A percentile compares a stretch with the other conserved stretches of the same genome.
phyloP scores from a whole-genome alignment of 2,113 vertebrate species.

The Callaeas wilsoni region DNA sequence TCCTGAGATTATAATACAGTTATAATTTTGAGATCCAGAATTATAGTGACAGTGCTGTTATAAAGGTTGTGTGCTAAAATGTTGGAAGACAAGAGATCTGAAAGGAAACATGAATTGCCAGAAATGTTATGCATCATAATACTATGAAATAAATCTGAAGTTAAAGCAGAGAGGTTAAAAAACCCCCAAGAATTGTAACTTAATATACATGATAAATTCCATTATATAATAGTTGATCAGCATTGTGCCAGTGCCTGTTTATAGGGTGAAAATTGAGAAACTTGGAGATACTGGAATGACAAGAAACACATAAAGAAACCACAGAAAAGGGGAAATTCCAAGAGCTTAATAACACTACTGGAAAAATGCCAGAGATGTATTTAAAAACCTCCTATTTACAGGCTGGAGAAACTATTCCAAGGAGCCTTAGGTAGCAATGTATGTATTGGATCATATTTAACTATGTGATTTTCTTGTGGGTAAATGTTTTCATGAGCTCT shows the following conservation, averaged over 20 bases:
- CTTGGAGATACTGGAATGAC: slow-evolving; percentile 13
- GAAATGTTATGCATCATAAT: background rate
- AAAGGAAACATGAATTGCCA: background rate
- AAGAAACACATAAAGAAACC: slow-evolving; percentile 25
- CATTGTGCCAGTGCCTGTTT: background rate
- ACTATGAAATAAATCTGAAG: background rate
- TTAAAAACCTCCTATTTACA: slow-evolving; percentile 34
- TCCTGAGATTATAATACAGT: background rate
- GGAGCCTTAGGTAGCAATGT: slow-evolving; percentile 44
- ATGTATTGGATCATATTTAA: slow-evolving; percentile 49
- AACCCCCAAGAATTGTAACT: background rate
- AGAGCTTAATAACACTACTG: slow-evolving; percentile 21
- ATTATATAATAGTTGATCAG: background rate
- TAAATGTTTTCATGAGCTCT: slow-evolving; percentile 59
- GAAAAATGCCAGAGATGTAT: slow-evolving; percentile 45
- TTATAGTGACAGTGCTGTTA: background rate
- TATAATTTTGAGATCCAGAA: background rate
- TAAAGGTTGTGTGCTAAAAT: background rate
- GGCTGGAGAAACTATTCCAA: slow-evolving; percentile 14
- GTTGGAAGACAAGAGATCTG: background rate
- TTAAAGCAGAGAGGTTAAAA: background rate
- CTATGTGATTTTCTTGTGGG: slow-evolving; percentile 50
- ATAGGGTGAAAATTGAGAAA: slow-evolving; percentile 31
- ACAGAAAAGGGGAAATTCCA: slow-evolving; percentile 7
- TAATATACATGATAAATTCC: background rate